These are phyloP conservation scores for Callaeas wilsoni DNA, from an alignment of 2,113 vertebrate species.

Conservation along the genomic window DNA sequence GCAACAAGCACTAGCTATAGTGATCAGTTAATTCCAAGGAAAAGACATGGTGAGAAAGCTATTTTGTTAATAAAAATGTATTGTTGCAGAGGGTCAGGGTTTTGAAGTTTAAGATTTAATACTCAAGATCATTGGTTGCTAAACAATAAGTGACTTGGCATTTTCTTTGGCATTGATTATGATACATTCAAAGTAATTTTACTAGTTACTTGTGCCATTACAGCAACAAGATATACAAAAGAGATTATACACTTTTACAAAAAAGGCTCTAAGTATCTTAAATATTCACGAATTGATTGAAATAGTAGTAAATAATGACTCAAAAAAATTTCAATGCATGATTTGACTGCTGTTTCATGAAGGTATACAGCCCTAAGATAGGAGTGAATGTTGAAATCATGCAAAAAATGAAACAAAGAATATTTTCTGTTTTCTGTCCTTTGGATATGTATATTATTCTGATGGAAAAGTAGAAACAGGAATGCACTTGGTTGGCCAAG, in stretches of 20 bases:
- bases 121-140: not conserved
- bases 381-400: not conserved
- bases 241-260: not conserved
- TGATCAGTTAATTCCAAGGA: not conserved
- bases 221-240: not conserved
- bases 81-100: not conserved
- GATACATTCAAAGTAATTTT: not conserved
- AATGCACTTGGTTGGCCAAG: not conserved
- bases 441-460: not conserved
- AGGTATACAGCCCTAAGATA: not conserved
- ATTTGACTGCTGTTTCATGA: not conserved
- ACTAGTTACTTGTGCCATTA: not conserved
- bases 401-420: not conserved
- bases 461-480: not conserved
- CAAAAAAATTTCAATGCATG: not conserved
- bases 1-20: not conserved
- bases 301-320: not conserved
- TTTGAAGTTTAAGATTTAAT: not conserved
- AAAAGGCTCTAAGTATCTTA: not conserved
- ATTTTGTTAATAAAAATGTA: not conserved
- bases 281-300: not conserved
- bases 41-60: not conserved
- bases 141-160: not conserved
- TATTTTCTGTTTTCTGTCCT: not conserved
- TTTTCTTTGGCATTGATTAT: conserved; percentile 6